Evolutionary conservation across 2,888 invertebrate genomes (phyloP), one percentile per base, ranked within the genome.

Genomic region (Caenorhabditis angaria): DNA sequence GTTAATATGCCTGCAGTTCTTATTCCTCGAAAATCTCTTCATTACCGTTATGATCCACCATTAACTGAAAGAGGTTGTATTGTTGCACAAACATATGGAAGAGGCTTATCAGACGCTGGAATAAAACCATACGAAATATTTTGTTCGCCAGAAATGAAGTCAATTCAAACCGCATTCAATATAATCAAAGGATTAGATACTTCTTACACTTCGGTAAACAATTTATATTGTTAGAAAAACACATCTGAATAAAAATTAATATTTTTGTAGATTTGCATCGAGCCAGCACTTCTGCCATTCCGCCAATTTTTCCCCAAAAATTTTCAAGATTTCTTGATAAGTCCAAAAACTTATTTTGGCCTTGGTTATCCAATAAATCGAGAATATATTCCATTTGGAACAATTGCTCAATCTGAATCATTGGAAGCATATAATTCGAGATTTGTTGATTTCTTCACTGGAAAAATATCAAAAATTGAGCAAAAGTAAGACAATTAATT

Each of bases 51-150:
- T 27, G 76, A 76, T 62, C 56, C 68, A 0, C 76, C 76, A 20
- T 57, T 76, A 3, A 76, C 71, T 1, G 76, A 75, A 50, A 48
- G 70, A 22, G 74, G 74, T 4, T 60, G 59, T n/a, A 75, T 75
- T 27, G 56, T 75, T 12, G 70, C 74, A 25, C 67, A 75, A 50
- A 75, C 70, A 0, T 67, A 70, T 50, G 74, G 74, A 6, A 63
- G 70, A 48, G 70, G 74, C 12, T 35, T 75, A 22, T 51, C 47
- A 0, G 32, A 1, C 2, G 25, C 32, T 14, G 59, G 55, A 24
- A 28, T 70, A 22, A 48, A 20, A 20, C 74, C 74, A 14, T 70
- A 56, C 25, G 66, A 69, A 58, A 56, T 74, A 0, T 74, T 61
- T 58, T 65, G 66, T 56, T 57, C 68, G 0, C 74, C 74, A 1